Evolutionary conservation across 2,888 invertebrate species (phyloP).

Genomic region (Pachydiplax longipennis): DNA sequence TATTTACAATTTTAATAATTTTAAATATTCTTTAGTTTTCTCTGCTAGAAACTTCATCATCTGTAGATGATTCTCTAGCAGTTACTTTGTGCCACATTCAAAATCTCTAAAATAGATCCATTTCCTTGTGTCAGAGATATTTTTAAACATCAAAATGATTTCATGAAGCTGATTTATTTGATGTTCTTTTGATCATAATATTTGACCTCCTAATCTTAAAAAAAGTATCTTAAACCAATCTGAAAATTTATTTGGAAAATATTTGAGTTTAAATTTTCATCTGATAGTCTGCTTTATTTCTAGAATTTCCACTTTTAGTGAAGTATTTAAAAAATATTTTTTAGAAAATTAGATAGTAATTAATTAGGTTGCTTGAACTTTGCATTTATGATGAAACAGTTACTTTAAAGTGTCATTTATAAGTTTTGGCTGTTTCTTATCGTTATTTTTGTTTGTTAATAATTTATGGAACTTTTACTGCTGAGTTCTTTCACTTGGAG

Average conservation of each 20-base stretch:
- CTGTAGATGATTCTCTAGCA: too few relatives aligned
- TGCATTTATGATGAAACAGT: neutral
- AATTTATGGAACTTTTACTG: constrained; percentile 28
- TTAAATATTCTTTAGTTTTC: too few relatives aligned
- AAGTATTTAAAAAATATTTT: neutral
- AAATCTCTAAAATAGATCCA: neutral
- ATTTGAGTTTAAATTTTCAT: neutral
- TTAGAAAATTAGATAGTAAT: neutral
- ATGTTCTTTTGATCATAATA: neutral
- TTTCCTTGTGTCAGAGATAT: neutral
- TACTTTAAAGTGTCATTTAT: neutral
- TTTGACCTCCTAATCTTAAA: neutral
- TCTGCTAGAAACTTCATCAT: too few relatives aligned
- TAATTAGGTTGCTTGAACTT: neutral
- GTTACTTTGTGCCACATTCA: neutral
- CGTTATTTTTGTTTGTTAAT: constrained; percentile 20
- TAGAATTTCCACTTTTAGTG: neutral
- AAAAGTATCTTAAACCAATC: neutral
- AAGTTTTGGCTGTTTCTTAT: constrained; percentile 13
- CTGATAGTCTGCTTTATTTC: neutral
- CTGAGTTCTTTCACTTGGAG: constrained; percentile 42
- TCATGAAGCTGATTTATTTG: neutral
- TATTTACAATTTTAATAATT: too few relatives aligned
- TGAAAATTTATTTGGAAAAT: neutral
- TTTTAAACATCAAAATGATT: neutral